Base-by-base conservation (phyloP, 2,888 invertebrate species). In the Spodoptera exigua region DNA sequence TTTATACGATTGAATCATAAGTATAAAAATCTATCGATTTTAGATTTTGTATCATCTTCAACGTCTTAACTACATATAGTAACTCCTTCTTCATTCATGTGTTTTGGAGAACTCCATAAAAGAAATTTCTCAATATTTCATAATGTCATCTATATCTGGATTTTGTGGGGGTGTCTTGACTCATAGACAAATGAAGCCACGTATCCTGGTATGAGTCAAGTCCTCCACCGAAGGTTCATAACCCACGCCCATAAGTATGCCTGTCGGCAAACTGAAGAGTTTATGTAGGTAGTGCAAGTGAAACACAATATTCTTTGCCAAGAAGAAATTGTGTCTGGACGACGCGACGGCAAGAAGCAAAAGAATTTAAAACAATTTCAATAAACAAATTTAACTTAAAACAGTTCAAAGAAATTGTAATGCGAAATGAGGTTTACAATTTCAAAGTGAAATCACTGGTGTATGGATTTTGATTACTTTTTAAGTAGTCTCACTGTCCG, bases 111-210 rank as follows among this genome's bases (percentile, higher is more conserved):
- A 21, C 21, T 27, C 53, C 53, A 52, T 43, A 57, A 63, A 64
- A 62, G 56, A 60, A 66, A 63, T 75, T 76, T 62, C 71, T 53
- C 66, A 62, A 69, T 13, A 67, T 76, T 75, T 69, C 61, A 63
- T 45, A 79, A 76, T 69, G 53, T 56, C 63, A 21, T 62, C 56
- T 66, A 44, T 64, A 69, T 66, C 67, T 68, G 70, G 78, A 67
- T 71, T 48, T 65, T 77, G 79, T 80, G 84, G 82, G 79, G 84
- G 83, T 81, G 82, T 72, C 80, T 87, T 87, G 85, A 82, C 83
- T 87, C 88, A 79, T 82, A 73, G 75, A 72, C 65, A 78, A 80
- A 80, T 79, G 74, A 72, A 75, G 66, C 77, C 79, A 81, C 51
- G 62, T 79, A 81, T 83, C 80, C 81, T 80, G 78, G 73, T 82